Base-by-base conservation (phyloP, 2,113 vertebrate species). In the Bungarus multicinctus region DNA sequence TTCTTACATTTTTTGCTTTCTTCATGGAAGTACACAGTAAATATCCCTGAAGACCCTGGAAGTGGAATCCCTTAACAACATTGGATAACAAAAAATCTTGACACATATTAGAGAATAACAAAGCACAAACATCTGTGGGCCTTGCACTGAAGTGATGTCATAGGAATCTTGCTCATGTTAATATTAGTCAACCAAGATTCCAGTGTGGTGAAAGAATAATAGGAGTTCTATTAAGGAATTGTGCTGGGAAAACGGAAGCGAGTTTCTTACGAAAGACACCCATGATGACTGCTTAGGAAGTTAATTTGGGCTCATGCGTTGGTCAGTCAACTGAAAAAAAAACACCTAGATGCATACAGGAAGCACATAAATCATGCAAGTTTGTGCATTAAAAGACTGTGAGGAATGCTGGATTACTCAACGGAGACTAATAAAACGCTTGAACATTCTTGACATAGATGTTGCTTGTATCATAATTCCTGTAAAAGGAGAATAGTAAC, bases 261-360 rank as follows among this genome's bases (percentile, higher is more conserved):
- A 0, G 0, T 34, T 81, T 47, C 23, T 55, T 91, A 43, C 1
- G 0, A 90, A 93, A 92, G 81, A 93, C 91, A 88, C 2, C 91
- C 91, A 91, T 39, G 1, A 91, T 39, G 1, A 81, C 43, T 30
- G 64, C 95, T 93, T 23, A 90, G 45, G 34, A 90, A 11, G 1
- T 50, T 94, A 57, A 87, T 95, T 94, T 94, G 89, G 9, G 27
- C 54, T 89, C 1, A 88, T 23, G 43, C 23, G 88, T 3, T 69
- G 89, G n/a, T 91, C 95, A 95, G 86, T 89, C 0, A 91, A 12
- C 57, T 90, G 89, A 30, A 85, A 0, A 92, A 64, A 23, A 64
- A 89, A 90, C 23, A 54, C 90, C 18, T 93, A 47, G 34, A 94
- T 93, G 20, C 10, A 88, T 86, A 93, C 88, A 60, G 74, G 88